Percentiles rank a stretch among this genome's conserved stretches.
Evolutionary conservation across 2,113 vertebrate species (phyloP).

Genomic region (Dermatemys mawii): DNA sequence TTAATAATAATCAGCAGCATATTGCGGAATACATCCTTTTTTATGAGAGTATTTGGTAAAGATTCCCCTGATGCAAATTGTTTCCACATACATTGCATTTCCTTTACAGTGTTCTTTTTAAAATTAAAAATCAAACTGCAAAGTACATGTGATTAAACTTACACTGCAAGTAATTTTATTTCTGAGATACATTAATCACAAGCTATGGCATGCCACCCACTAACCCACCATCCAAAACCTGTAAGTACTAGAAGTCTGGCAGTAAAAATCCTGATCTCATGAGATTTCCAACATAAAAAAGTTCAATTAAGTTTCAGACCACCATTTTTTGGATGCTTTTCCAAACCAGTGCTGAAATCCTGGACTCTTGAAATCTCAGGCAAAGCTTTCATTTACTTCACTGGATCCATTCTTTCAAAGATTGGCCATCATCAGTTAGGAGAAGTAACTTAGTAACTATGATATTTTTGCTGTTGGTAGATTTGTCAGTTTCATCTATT

Average conservation of each 20-base stretch:
- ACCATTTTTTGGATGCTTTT: background rate
- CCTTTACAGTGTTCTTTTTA: slow-evolving; percentile 3
- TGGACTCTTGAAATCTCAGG: background rate
- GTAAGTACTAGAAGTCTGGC: background rate
- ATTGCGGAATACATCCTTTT: slow-evolving; percentile 29
- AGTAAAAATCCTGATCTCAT: background rate
- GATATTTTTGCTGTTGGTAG: slow-evolving; percentile 33
- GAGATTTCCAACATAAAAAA: background rate
- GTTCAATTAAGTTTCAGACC: slow-evolving; percentile 35
- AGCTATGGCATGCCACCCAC: background rate
- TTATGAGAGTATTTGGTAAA: slow-evolving; percentile 7
- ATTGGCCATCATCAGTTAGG: slow-evolving; percentile 20
- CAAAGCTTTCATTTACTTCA: slow-evolving; percentile 5
- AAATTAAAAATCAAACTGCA: background rate
- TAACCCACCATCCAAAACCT: background rate
- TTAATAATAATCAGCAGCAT: slow-evolving; percentile 45
- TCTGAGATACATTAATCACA: background rate
- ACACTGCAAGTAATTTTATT: background rate
- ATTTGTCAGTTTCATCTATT: slow-evolving; percentile 14
- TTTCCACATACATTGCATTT: background rate
- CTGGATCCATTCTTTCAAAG: background rate
- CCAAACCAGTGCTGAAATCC: slow-evolving; percentile 17
- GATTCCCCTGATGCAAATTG: slow-evolving; percentile 43
- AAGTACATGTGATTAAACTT: background rate
- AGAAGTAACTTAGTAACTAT: background rate